These are phyloP conservation scores for Leptinotarsa tumamoca DNA, from an alignment of 2,888 invertebrate species.

Conservation along the genomic window DNA sequence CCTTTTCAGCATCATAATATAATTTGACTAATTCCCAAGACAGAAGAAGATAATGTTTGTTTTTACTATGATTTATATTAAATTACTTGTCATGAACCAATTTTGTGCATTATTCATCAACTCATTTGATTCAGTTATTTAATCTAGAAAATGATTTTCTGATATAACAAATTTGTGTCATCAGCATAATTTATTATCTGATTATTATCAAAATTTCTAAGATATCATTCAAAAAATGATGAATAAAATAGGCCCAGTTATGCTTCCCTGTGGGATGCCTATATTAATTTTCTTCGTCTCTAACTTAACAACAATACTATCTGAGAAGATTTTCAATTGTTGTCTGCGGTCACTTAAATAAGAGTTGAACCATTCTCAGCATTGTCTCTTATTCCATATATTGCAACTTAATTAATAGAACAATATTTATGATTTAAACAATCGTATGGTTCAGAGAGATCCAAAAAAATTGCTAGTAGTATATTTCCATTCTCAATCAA, in stretches of 20 bases:
- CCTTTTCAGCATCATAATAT: too few relatives aligned
- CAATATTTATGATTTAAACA: neutral
- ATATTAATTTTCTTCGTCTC: neutral
- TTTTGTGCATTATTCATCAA: neutral
- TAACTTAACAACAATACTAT: neutral
- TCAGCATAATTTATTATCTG: conserved; percentile 16
- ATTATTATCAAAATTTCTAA: neutral
- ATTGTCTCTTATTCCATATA: neutral
- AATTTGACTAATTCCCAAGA: too few relatives aligned
- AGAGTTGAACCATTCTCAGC: neutral
- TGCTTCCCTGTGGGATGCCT: conserved; percentile 12
- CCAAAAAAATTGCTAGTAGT: neutral
- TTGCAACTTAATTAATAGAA: neutral
- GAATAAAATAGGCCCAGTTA: conserved; percentile 7
- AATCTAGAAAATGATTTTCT: conserved; percentile 11
- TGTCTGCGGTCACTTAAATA: conserved; percentile 2
- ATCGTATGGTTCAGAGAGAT: neutral
- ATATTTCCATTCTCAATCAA: neutral
- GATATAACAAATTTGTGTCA: conserved; percentile 15
- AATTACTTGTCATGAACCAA: conserved; percentile 5
- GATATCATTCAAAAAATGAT: conserved; percentile 17
- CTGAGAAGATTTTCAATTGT: conserved; percentile 1
- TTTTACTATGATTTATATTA: conserved; percentile 9
- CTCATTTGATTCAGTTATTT: neutral
- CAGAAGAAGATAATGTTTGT: neutral